Conservation (phyloP, 2,113 vertebrate species). For the Corynorhinus townsendii region DNA sequence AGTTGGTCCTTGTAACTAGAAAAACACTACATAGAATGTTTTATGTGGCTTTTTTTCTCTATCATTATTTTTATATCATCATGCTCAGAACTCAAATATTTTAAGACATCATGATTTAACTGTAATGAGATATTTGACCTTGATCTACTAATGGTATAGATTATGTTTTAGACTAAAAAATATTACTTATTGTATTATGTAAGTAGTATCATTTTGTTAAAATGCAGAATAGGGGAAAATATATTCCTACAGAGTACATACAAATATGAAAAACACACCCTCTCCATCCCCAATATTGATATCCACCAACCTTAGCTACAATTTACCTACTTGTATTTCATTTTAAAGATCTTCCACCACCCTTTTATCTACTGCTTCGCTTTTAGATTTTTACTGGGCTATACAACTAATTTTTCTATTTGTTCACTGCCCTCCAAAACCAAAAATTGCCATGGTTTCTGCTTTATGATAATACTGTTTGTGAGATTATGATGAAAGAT, state of each 20-base stretch:
- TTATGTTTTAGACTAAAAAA: background rate
- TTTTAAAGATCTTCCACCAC: conserved; percentile 32
- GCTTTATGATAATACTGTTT: conserved; percentile 42
- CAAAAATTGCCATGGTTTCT: conserved; percentile 58
- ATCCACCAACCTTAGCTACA: conserved; percentile 33
- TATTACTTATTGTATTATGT: background rate
- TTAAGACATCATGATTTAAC: background rate
- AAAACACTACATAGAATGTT: background rate
- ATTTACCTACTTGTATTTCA: conserved; percentile 51
- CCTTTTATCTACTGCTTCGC: conserved; percentile 24
- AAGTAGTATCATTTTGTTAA: background rate
- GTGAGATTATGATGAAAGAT: conserved; percentile 55
- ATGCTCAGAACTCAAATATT: background rate
- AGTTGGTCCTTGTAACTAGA: background rate
- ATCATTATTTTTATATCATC: background rate
- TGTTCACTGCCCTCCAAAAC: conserved; percentile 34
- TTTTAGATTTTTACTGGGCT: conserved; percentile 57
- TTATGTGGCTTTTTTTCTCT: background rate
- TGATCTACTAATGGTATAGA: background rate
- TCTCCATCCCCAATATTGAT: background rate
- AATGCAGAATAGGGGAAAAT: background rate
- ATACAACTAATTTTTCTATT: conserved; percentile 59
- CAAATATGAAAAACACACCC: conserved; percentile 32
- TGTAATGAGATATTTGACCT: background rate
- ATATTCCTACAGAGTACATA: conserved; percentile 41